Percentiles rank a stretch among this genome's conserved stretches.
phyloP scores from a whole-genome alignment of 2,113 vertebrate species.

The Lota lota region DNA sequence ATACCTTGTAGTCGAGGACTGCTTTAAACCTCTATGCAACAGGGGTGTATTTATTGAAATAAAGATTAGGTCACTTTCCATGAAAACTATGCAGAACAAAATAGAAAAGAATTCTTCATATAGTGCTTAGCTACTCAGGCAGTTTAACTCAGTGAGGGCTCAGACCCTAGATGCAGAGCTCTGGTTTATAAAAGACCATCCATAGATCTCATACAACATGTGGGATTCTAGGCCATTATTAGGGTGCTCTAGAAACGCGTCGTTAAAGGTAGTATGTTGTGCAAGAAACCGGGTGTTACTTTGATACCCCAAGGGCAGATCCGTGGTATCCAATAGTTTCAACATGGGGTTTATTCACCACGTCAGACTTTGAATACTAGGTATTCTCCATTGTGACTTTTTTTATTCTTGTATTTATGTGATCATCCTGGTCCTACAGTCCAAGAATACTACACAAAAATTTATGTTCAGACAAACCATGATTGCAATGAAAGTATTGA shows the following conservation, averaged over 20 bases:
- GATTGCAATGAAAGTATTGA: constrained; percentile 24
- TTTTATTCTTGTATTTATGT: constrained; percentile 21
- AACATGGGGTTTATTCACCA: constrained; percentile 13
- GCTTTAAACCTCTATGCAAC: constrained; percentile 76
- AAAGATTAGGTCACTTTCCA: constrained; percentile 55
- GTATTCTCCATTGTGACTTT: constrained; percentile 53
- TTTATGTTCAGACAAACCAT: constrained; percentile 18
- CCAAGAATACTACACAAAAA: constrained; percentile 18
- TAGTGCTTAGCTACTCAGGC: constrained; percentile 71
- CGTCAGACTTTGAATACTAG: constrained; percentile 57
- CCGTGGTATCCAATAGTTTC: constrained; percentile 26
- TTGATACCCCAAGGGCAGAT: constrained; percentile 29
- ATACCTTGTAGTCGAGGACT: constrained; percentile 49
- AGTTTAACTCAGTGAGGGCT: constrained; percentile 60
- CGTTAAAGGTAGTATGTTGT: background rate
- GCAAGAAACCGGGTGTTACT: background rate
- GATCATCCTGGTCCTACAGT: constrained; percentile 26
- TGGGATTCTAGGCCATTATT: constrained; percentile 5
- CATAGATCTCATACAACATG: constrained; percentile 10
- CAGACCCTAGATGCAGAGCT: constrained; percentile 31
- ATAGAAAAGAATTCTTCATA: constrained; percentile 36
- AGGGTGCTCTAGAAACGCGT: constrained; percentile 7
- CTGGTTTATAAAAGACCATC: constrained; percentile 37
- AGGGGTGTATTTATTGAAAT: constrained; percentile 51
- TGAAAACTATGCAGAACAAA: constrained; percentile 72